These are phyloP conservation scores for Cynocephalus volans DNA, from an alignment of 2,113 vertebrate genomes.

Conservation along the genomic window DNA sequence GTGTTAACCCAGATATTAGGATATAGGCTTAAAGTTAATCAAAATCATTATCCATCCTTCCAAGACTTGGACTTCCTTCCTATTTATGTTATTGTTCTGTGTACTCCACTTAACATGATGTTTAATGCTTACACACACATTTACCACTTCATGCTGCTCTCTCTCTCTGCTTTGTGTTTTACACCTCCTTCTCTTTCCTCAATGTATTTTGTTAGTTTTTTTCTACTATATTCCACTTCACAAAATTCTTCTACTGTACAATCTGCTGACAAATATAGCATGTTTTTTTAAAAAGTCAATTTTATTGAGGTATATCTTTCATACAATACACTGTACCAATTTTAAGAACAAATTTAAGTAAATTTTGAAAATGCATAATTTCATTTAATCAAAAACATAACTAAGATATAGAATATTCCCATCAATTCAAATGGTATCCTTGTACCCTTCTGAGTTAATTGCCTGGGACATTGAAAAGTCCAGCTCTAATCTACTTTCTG, in stretches of 20 bases:
- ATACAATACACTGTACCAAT: not conserved
- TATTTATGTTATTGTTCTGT: not conserved
- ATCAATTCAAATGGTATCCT: not conserved
- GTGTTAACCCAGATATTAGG: not conserved
- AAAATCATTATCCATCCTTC: not conserved
- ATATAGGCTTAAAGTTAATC: not conserved
- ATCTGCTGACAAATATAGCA: not conserved
- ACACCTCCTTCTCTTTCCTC: not conserved
- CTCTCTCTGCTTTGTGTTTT: not conserved
- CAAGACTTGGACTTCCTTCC: not conserved
- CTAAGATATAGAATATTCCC: not conserved
- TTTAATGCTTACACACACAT: not conserved
- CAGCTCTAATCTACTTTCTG: not conserved
- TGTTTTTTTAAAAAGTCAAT: not conserved
- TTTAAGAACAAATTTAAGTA: not conserved
- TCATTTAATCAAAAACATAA: slow-evolving; percentile 15
- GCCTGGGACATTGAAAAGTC: not conserved
- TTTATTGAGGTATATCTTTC: slow-evolving; percentile 6
- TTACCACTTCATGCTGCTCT: not conserved
- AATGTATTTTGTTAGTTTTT: not conserved
- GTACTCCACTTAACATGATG: not conserved
- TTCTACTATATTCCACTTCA: slow-evolving; percentile 20
- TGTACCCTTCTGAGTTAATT: not conserved
- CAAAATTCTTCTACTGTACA: not conserved
- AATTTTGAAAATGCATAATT: not conserved